These are phyloP conservation scores for Chouioia cunea DNA, from an alignment of 2,888 invertebrate species.

Conservation along the genomic window DNA sequence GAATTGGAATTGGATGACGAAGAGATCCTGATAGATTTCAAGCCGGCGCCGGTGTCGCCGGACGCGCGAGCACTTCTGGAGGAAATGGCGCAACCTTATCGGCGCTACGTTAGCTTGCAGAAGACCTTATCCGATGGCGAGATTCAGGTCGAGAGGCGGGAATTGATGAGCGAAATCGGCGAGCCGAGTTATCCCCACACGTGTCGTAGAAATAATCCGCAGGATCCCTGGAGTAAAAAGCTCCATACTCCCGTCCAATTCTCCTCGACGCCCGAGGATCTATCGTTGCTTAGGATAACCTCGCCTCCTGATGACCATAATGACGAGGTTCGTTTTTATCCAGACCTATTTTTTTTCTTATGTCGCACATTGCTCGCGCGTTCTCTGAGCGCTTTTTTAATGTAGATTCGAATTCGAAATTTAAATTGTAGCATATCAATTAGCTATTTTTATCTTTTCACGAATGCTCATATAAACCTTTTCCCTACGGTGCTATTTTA, in stretches of 20 bases:
- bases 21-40: constrained; percentile 90
- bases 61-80: constrained; percentile 71
- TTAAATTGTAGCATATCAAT: too few relatives aligned
- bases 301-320: constrained; percentile 62
- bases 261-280: constrained; percentile 66
- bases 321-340: constrained; percentile 58
- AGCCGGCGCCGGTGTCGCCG: constrained; percentile 80
- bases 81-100: constrained; percentile 62
- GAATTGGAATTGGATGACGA: constrained; percentile 76
- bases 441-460: not conserved
- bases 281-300: constrained; percentile 61
- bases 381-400: too few relatives aligned
- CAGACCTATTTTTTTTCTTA: not conserved
- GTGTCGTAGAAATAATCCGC: constrained; percentile 63
- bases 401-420: too few relatives aligned
- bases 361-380: too few relatives aligned
- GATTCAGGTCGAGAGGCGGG: constrained; percentile 72
- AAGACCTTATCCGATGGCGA: constrained; percentile 88
- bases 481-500: too few relatives aligned
- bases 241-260: constrained; percentile 64
- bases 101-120: constrained; percentile 72
- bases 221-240: constrained; percentile 63
- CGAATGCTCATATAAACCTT: too few relatives aligned
- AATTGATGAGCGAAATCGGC: constrained; percentile 66
- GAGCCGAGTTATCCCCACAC: constrained; percentile 68